These are phyloP conservation scores for Carlito syrichta DNA, from an alignment of 2,113 vertebrate species.

Conservation along the genomic window DNA sequence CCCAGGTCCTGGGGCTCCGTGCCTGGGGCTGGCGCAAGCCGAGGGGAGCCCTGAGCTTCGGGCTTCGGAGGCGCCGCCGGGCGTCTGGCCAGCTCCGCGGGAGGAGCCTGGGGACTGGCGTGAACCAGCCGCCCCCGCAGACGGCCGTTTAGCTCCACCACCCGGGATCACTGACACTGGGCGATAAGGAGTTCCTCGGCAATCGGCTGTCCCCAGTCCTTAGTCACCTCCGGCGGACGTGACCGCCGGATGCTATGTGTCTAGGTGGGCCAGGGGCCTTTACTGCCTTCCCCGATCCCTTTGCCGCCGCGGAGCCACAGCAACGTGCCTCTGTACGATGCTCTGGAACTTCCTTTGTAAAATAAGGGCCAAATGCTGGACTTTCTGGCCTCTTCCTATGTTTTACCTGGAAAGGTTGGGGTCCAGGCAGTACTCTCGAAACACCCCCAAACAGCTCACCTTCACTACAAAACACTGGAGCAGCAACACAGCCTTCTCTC, in stretches of 20 bases:
- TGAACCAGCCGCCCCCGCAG: constrained; percentile 13
- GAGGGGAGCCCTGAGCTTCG: background rate
- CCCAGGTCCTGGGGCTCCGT: background rate
- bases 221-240: constrained; percentile 47
- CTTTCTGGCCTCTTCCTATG: background rate
- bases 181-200: constrained; percentile 45
- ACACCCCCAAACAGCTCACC: background rate
- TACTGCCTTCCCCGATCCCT: background rate
- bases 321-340: background rate
- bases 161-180: constrained; percentile 30
- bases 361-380: background rate
- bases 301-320: background rate
- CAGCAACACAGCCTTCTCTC: background rate
- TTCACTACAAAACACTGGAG: background rate
- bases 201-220: constrained; percentile 32
- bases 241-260: constrained; percentile 39
- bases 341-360: background rate
- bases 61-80: background rate
- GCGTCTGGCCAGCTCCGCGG: background rate
- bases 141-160: constrained; percentile 5
- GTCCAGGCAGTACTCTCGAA: background rate
- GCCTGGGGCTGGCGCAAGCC: background rate
- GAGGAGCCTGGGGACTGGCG: background rate
- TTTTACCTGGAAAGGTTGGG: constrained; percentile 1
- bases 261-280: constrained; percentile 35